Evolutionary conservation across 2,888 invertebrate species (phyloP).

Genomic region (Lobophora halterata): DNA sequence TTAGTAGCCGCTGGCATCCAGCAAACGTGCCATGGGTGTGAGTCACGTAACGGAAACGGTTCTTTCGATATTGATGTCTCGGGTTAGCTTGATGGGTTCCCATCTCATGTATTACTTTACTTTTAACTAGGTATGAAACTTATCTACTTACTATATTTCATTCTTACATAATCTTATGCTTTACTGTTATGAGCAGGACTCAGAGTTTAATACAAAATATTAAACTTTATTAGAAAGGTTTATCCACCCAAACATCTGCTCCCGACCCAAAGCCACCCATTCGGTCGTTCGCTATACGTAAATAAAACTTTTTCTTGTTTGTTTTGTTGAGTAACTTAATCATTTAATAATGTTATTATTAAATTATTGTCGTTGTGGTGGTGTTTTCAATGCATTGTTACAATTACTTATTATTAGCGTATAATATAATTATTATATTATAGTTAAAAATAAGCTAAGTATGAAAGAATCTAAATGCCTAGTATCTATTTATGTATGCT

Average conservation of each 20-base stretch:
- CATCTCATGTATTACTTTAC: slow-evolving; percentile 56
- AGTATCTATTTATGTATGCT: no score
- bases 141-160: slow-evolving; percentile 11
- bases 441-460: no score
- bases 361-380: no score
- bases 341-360: no score
- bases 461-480: no score
- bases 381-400: no score
- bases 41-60: slow-evolving; percentile 79
- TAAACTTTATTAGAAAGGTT: slow-evolving; percentile 52
- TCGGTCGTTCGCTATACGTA: slow-evolving; percentile 49
- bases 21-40: slow-evolving; percentile 72
- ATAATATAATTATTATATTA: no score
- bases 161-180: slow-evolving; percentile 11
- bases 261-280: slow-evolving; percentile 38
- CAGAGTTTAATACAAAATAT: slow-evolving; percentile 34
- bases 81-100: slow-evolving; percentile 57
- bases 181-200: slow-evolving; percentile 20
- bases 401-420: no score
- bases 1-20: slow-evolving; percentile 63
- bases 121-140: slow-evolving; percentile 22
- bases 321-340: slow-evolving; percentile 57
- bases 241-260: slow-evolving; percentile 61
- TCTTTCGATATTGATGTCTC: slow-evolving; percentile 69
- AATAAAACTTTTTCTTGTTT: slow-evolving; percentile 60